Evolutionary conservation across 2,113 vertebrate genomes (phyloP), one percentile per base, ranked within the genome.

Genomic region (Tragelaphus strepsiceros): DNA sequence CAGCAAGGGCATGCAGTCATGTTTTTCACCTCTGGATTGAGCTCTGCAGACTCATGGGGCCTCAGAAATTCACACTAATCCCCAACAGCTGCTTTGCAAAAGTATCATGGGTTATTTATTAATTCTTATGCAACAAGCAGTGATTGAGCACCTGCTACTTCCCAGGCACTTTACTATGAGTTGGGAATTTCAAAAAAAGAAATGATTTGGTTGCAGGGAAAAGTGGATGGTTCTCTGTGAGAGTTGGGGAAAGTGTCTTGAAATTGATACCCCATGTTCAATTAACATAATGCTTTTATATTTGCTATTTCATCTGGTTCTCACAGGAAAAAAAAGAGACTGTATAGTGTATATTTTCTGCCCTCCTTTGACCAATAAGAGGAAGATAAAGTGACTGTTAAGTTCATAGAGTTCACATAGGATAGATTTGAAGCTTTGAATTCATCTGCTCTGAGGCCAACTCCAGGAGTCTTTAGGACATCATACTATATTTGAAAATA

Each of bases 1-100:
- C 39, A 43, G 19, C 2, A 4, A 58, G 78, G 51, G 85, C 51
- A 13, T 28, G 10, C 35, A 78, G 87, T 78, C 43, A 12, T 32
- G 26, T 7, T 90, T 91, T 83, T 90, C 82, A 94, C 95, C 95
- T 90, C 30, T 7, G 17, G 64, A n/a, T 17, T 67, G 95, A 94
- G 51, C n/a, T 30, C 5, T 10, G 84, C 86, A 35, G 82, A 43
- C 58, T 39, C 54, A 1, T 30, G 78, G 87, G 94, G 81, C 89
- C 90, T 78, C 96, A 56, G 92, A 95, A 96, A 95, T 84, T 71
- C 90, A 80, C 67, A 46, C 56, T 96, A 92, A 96, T 97, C 96
- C 94, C n/a, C 7, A 58, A 95, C 95, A 97, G 90, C 94, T 97
- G 96, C 84, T 32, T 39, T n/a, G 56, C 67, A 86, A 74, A 81